Evolutionary conservation across 2,888 invertebrate genomes (phyloP).

Genomic region (Zootermopsis nevadensis): DNA sequence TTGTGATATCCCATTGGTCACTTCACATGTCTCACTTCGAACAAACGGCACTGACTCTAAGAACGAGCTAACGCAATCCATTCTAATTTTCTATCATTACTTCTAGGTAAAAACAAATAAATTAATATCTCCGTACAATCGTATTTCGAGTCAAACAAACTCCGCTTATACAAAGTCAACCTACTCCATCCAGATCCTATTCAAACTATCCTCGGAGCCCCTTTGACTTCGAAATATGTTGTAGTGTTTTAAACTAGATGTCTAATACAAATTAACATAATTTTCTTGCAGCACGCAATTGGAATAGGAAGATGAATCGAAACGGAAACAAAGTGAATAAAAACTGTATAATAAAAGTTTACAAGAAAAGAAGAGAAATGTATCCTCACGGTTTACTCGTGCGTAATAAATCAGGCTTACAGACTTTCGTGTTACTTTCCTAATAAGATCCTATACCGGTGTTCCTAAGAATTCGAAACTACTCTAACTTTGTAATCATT

Average conservation of each 20-base stretch:
- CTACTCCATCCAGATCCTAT: not conserved
- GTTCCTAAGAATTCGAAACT: no score
- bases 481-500: not conserved
- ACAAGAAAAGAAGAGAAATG: not conserved
- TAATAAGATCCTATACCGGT: not conserved
- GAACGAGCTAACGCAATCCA: conserved; percentile 8
- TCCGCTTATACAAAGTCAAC: not conserved
- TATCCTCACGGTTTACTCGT: not conserved
- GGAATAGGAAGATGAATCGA: not conserved
- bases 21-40: not conserved
- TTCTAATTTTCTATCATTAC: conserved; percentile 20
- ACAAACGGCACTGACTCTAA: not conserved
- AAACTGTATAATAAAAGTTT: not conserved
- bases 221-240: conserved; percentile 25
- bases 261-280: conserved; percentile 17
- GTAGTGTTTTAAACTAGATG: conserved; percentile 8
- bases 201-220: not conserved
- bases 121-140: conserved; percentile 8
- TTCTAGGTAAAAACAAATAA: not conserved
- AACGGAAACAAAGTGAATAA: not conserved
- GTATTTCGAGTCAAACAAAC: conserved; percentile 22
- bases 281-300: not conserved
- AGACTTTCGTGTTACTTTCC: not conserved
- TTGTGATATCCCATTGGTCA: not conserved
- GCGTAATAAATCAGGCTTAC: conserved; percentile 27